Evolutionary conservation across 2,113 vertebrate genomes (phyloP).

Genomic region (Ovis aries): DNA sequence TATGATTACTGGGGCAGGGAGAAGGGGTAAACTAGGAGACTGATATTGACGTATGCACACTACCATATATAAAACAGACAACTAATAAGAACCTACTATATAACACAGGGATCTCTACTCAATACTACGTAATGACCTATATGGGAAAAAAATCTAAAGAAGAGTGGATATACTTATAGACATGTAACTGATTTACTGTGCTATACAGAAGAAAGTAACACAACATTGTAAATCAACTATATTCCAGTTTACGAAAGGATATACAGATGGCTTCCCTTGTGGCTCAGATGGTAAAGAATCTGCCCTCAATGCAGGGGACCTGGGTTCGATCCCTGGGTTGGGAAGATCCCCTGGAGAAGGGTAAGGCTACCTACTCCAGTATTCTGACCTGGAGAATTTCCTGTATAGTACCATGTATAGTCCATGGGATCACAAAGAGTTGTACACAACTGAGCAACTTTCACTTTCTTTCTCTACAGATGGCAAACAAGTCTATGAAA

Average conservation of each 20-base stretch:
- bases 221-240: neutral
- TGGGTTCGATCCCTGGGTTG: neutral
- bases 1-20: neutral
- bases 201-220: neutral
- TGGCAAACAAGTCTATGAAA: neutral
- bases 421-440: neutral
- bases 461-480: neutral
- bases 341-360: neutral
- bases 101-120: neutral
- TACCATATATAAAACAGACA: neutral
- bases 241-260: neutral
- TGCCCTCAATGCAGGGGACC: neutral
- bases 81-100: neutral
- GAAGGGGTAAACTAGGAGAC: neutral
- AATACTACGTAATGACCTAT: neutral
- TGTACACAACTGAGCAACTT: neutral
- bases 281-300: neutral
- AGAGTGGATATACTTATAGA: neutral
- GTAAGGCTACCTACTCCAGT: neutral
- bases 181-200: neutral
- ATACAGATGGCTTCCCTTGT: neutral
- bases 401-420: neutral
- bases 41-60: neutral
- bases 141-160: neutral
- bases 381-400: neutral